Base-by-base conservation (phyloP, 2,797 vertebrate species). In the Macroramphosus scolopax region DNA sequence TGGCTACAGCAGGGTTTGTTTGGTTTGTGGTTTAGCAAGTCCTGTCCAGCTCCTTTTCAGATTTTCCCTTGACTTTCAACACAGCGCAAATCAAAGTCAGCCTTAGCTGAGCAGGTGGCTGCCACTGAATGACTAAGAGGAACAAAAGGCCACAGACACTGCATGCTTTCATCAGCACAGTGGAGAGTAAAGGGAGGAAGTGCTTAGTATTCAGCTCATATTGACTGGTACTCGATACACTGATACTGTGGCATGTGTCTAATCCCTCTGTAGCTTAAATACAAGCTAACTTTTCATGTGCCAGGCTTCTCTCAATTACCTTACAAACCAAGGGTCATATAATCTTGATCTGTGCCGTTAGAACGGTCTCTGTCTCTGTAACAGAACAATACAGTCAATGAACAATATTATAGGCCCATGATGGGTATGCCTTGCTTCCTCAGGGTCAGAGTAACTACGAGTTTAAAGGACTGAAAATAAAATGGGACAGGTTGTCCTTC, bases 201-300 rank as follows among this genome's bases (percentile, higher is more conserved):
- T 63, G 51, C 74, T 87, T 87, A 80, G 82, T 85, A 87, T 86
- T 83, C 86, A 73, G 80, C 78, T 81, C 80, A 63, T 77, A 82
- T 77, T 70, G 76, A 80, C 70, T 65, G 56, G 24, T 52, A 46
- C 69, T 80, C 64, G 49, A 50, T 72, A 71, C 80, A 66, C 49
- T 60, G 72, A 81, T 78, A 82, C 78, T 77, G 72, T 82, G 76
- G 83, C 83, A 81, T 85, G 79, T 77, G 68, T 63, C 51, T 63
- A 60, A 83, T 73, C 63, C 63, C 24, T 53, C 43, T 50, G 71
- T 72, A 73, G 41, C 69, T 68, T 57, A 24, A 72, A 78, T 61
- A 78, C 62, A 63, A 47, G 48, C 54, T 55, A 10, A 57, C 42
- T 64, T 70, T 32, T 50, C 58, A 8, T 40, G 45, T 49, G 40